A percentile compares a stretch with the other conserved stretches of the same genome.
Evolutionary conservation across 2,797 vertebrate genomes (phyloP).

Genomic region (Anguilla marmorata): DNA sequence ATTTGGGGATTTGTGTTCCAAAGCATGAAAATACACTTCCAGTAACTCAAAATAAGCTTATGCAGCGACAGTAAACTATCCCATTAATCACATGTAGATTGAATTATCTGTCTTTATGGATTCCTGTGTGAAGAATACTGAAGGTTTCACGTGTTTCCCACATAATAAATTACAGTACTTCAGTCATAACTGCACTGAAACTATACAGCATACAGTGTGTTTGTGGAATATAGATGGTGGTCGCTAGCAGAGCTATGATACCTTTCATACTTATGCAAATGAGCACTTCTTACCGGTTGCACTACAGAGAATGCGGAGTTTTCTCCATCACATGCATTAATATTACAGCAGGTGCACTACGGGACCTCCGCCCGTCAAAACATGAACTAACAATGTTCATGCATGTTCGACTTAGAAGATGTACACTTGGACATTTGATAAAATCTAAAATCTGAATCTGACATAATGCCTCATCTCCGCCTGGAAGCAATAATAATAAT

Average conservation of each 20-base stretch:
- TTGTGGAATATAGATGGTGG: neutral
- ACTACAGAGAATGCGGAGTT: neutral
- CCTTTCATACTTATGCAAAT: neutral
- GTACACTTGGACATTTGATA: neutral
- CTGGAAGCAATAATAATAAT: neutral
- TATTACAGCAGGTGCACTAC: neutral
- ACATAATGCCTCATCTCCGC: neutral
- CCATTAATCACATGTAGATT: neutral
- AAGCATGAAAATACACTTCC: neutral
- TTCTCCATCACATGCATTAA: neutral
- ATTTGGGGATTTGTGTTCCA: neutral
- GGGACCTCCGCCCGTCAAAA: neutral
- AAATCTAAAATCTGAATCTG: neutral
- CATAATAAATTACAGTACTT: neutral
- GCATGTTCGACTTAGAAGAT: neutral
- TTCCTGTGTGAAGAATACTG: neutral
- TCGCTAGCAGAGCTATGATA: neutral
- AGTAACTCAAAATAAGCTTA: neutral
- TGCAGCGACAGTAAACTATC: neutral
- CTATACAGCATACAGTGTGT: neutral
- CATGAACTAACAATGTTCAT: neutral
- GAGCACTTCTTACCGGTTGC: neutral
- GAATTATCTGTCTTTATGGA: neutral
- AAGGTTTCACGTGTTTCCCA: neutral
- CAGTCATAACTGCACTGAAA: neutral